Base-by-base conservation (phyloP, 2,113 vertebrate species). In the Stegastes partitus region DNA sequence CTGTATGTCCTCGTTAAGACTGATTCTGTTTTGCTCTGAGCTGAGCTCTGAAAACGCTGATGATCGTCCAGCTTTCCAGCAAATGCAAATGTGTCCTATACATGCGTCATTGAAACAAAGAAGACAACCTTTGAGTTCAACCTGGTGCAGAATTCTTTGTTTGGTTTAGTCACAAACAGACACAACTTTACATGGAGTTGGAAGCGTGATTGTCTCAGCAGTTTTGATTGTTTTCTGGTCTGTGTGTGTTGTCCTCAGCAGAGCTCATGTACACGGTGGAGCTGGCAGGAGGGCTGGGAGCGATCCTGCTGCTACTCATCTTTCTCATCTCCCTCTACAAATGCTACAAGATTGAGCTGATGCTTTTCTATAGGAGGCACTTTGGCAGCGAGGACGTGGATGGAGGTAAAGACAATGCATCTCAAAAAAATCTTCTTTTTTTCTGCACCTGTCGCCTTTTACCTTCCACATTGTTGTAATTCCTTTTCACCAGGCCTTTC, bases 191-290 rank as follows among this genome's bases (percentile, higher is more conserved):
- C 72, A 23, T 45, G 18, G 23, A 18, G 1, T 37, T 73, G 22
- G 14, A 49, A 31, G 42, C 11, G 1, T 5, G 39, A 44, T 26
- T 21, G 42, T 65, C 45, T 84, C 63, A 34, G 54, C 59, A 50
- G 44, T 65, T 82, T 68, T 72, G 2, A 66, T 64, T 71, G n/a
- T 77, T 49, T 68, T 49, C 15, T 59, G 58, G 18, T 74, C 11
- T 77, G 69, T 84, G 50, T 87, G 53, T 88, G 80, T 89, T 82
- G 74, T 92, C 87, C 87, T 92, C 94, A 92, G 93, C 93, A 87
- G 94, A 95, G 92, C 91, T 99, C 84, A 99, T 99, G 98, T 99
- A 99, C 94, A 99, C 97, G 12, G 96, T 98, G 90, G 98, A 99
- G 92, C 95, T 99, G 94, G 98, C 98, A 93, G 97, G 98, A 80